Evolutionary conservation across 2,113 vertebrate species (phyloP).

Genomic region (Rissa tridactyla): DNA sequence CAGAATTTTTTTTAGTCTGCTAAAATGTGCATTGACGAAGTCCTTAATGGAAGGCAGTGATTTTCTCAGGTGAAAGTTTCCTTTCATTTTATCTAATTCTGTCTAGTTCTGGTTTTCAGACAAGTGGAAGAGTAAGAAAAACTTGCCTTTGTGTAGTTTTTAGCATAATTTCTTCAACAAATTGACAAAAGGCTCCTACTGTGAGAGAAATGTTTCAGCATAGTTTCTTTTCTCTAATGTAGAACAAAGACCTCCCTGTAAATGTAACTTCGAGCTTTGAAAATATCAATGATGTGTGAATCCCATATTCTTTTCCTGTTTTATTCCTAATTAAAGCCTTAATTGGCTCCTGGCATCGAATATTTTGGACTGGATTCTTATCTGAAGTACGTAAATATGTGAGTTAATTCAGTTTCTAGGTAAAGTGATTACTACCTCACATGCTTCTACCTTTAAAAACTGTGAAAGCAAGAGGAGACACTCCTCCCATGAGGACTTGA

Average conservation of each 20-base stretch:
- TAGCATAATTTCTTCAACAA: slow-evolving; percentile 47
- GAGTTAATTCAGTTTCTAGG: not conserved
- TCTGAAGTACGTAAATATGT: not conserved
- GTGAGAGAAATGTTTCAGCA: slow-evolving; percentile 38
- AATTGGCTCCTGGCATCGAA: not conserved
- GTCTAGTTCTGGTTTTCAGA: slow-evolving; percentile 28
- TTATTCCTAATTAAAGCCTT: slow-evolving; percentile 21
- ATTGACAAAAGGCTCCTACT: slow-evolving; percentile 39
- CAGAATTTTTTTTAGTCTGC: slow-evolving; percentile 20
- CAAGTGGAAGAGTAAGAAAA: slow-evolving; percentile 34
- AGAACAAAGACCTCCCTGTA: slow-evolving; percentile 19
- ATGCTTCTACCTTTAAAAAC: not conserved
- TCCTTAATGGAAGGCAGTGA: slow-evolving; percentile 32
- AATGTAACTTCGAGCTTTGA: slow-evolving; percentile 13
- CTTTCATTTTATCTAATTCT: slow-evolving; percentile 43
- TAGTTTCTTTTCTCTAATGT: not conserved
- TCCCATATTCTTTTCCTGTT: not conserved
- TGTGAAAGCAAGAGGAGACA: not conserved
- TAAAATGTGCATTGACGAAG: slow-evolving; percentile 31
- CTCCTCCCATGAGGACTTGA: not conserved
- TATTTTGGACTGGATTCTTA: not conserved
- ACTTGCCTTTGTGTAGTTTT: slow-evolving; percentile 33
- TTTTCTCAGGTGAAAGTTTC: slow-evolving; percentile 55
- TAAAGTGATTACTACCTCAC: not conserved
- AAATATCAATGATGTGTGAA: not conserved